Conservation (phyloP, 2,888 invertebrate genomes). For the Blomia tropicalis region DNA sequence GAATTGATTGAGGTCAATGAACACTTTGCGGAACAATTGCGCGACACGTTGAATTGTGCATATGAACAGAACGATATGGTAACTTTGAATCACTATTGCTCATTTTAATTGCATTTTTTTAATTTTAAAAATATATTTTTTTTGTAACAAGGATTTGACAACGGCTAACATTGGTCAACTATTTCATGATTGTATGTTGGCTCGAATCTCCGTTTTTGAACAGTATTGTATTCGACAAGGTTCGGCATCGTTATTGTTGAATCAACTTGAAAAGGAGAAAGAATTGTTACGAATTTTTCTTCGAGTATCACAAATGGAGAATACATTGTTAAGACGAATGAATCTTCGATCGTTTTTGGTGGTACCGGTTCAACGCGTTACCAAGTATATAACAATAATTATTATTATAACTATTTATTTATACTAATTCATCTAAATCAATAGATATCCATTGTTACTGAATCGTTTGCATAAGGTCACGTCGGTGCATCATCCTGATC, state of each 20-base stretch:
- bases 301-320: constrained; percentile 90
- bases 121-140: constrained; percentile 2
- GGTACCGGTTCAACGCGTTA: constrained; percentile 92
- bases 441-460: constrained; percentile 67
- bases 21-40: constrained; percentile 64
- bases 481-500: constrained; percentile 49
- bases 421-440: constrained; percentile 10
- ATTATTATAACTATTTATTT: neutral
- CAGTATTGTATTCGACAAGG: constrained; percentile 83
- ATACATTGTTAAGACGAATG: constrained; percentile 50
- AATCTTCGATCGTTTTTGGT: constrained; percentile 92
- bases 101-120: constrained; percentile 3
- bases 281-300: constrained; percentile 81
- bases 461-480: constrained; percentile 79
- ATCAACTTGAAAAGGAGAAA: constrained; percentile 82
- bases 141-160: constrained; percentile 50
- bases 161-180: constrained; percentile 79
- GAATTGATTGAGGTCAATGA: constrained; percentile 61
- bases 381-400: constrained; percentile 44
- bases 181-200: constrained; percentile 73
- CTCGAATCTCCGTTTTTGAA: constrained; percentile 49
- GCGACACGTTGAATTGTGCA: constrained; percentile 70
- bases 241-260: constrained; percentile 64
- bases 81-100: neutral
- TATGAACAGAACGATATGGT: constrained; percentile 41